phyloP scores from a whole-genome alignment of 2,113 vertebrate species.

The Chroicocephalus ridibundus region DNA sequence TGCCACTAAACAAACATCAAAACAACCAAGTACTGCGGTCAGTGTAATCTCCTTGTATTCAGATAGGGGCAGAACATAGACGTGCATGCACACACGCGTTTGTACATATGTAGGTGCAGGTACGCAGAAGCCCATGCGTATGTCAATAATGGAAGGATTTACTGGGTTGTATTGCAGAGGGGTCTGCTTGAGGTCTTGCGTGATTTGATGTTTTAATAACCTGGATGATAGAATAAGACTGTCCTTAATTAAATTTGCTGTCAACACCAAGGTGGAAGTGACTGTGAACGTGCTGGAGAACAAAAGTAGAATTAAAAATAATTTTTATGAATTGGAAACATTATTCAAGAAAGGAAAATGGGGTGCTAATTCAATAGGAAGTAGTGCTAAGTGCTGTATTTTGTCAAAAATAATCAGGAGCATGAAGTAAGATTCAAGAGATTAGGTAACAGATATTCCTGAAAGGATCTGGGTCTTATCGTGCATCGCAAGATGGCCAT shows the following conservation, averaged over 20 bases:
- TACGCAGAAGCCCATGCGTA: neutral
- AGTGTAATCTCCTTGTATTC: neutral
- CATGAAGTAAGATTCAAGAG: neutral
- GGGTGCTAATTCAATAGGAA: neutral
- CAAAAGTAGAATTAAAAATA: neutral
- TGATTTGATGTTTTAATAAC: neutral
- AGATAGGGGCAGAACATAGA: neutral
- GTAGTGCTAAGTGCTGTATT: neutral
- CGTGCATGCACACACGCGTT: fast-evolving
- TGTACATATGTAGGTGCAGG: neutral
- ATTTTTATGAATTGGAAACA: neutral
- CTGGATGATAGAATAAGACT: neutral
- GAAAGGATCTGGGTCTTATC: neutral
- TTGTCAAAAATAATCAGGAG: neutral
- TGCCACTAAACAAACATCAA: neutral
- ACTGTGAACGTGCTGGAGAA: neutral
- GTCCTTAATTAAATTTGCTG: neutral
- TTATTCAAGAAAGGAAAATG: neutral
- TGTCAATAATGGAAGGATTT: neutral
- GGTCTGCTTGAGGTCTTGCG: neutral
- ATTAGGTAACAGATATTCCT: neutral
- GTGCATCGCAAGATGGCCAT: fast-evolving
- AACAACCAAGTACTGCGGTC: neutral
- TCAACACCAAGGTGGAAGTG: neutral
- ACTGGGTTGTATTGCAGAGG: neutral